phyloP scores from a whole-genome alignment of 2,888 invertebrate genomes.

The Seira sanloemensis region DNA sequence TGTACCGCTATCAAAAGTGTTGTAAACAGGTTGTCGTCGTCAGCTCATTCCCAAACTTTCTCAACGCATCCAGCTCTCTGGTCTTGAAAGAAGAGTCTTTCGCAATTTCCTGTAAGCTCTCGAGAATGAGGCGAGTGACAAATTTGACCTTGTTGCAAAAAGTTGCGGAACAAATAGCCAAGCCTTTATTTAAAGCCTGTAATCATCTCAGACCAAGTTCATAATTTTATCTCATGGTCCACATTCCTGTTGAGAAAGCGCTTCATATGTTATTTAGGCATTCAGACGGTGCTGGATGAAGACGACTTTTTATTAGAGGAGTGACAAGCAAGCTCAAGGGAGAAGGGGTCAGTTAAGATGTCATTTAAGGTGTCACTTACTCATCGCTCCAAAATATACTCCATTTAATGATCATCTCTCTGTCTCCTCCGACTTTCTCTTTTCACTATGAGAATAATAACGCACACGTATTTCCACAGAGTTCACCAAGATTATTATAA shows the following conservation, averaged over 20 bases:
- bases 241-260: not conserved
- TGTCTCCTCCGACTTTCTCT: not conserved
- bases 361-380: conserved; percentile 17
- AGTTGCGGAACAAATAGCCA: not conserved
- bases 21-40: not conserved
- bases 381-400: conserved; percentile 21
- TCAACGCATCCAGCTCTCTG: not conserved
- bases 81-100: too few species aligned
- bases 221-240: not conserved
- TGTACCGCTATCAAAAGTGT: too few species aligned
- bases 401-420: conserved; percentile 36
- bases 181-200: not conserved
- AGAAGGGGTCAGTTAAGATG: conserved; percentile 8
- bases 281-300: not conserved
- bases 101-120: not conserved
- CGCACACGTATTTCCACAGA: not conserved
- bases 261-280: not conserved
- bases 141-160: not conserved
- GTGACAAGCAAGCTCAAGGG: not conserved
- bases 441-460: not conserved
- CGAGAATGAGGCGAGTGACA: not conserved
- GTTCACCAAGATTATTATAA: conserved; percentile 10
- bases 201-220: not conserved
- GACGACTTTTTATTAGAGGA: not conserved
- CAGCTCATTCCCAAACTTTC: not conserved